Percentiles rank a stretch among this genome's conserved stretches.
phyloP scores from a whole-genome alignment of 2,113 vertebrate genomes.

The Gobio gobio region DNA sequence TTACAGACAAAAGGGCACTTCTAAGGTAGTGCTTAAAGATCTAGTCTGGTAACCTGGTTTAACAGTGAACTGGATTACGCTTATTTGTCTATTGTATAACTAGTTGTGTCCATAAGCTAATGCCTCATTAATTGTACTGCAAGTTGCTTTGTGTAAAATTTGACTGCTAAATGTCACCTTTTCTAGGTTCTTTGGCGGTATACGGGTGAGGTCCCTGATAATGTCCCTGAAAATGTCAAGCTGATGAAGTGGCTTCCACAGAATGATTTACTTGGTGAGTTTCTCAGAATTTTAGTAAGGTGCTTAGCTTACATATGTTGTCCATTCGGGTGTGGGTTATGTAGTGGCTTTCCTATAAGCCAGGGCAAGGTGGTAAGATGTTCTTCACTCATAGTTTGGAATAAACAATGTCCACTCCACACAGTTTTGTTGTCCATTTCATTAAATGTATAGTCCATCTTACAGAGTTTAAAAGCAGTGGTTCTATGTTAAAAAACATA shows the following conservation, averaged over 20 bases:
- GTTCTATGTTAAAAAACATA: too few relatives aligned
- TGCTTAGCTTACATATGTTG: not conserved
- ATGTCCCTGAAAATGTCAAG: slow-evolving; percentile 84
- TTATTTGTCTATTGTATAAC: not conserved
- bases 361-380: too few relatives aligned
- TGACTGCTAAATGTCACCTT: not conserved
- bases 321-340: not conserved
- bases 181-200: slow-evolving; percentile 90
- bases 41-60: not conserved
- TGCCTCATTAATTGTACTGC: not conserved
- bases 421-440: too few relatives aligned
- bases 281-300: too few relatives aligned
- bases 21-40: not conserved
- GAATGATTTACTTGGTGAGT: slow-evolving; percentile 89
- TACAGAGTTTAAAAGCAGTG: too few relatives aligned
- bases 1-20: not conserved
- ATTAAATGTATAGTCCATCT: too few relatives aligned
- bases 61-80: not conserved
- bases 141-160: not conserved
- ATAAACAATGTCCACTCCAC: too few relatives aligned
- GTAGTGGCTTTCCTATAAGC: too few relatives aligned
- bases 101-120: not conserved
- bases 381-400: too few relatives aligned
- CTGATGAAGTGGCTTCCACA: slow-evolving; percentile 93
- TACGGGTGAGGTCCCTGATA: slow-evolving; percentile 74